A percentile compares a stretch with the other conserved stretches of the same genome.
phyloP scores from a whole-genome alignment of 2,888 invertebrate species.

The Drosophila helvetica region DNA sequence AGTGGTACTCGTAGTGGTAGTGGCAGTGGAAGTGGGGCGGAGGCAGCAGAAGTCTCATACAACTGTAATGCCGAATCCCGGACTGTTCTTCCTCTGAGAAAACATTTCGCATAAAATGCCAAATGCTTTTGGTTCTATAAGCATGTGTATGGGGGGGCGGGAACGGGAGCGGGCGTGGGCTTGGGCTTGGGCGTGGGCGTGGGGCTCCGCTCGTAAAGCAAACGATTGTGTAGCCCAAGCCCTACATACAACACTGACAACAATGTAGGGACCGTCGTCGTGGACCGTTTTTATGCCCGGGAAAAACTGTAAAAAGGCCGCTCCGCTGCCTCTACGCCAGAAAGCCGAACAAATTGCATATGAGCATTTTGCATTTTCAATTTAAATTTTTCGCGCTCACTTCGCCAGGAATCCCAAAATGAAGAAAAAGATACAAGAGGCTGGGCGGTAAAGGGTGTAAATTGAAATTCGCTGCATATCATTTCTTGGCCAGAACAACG shows the following conservation, averaged over 20 bases:
- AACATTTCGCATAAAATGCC: slow-evolving; percentile 74
- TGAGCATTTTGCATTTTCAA: slow-evolving; percentile 74
- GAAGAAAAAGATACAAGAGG: background rate
- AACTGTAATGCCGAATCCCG: slow-evolving; percentile 55
- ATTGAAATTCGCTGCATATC: slow-evolving; percentile 53
- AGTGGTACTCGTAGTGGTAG: no score
- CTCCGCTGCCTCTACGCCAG: slow-evolving; percentile 13
- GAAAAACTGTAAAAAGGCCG: slow-evolving; percentile 59
- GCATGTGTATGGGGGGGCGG: slow-evolving; percentile 21
- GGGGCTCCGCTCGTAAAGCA: slow-evolving; percentile 65
- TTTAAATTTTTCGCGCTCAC: slow-evolving; percentile 64
- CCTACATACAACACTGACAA: slow-evolving; percentile 48
- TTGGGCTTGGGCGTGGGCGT: background rate
- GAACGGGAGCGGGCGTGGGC: no score
- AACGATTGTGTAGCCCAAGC: slow-evolving; percentile 53
- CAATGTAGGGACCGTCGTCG: slow-evolving; percentile 45
- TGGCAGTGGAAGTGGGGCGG: background rate
- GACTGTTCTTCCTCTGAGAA: slow-evolving; percentile 38
- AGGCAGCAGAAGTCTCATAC: slow-evolving; percentile 26
- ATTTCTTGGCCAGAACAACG: slow-evolving; percentile 33
- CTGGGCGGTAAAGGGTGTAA: slow-evolving; percentile 31
- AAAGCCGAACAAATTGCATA: slow-evolving; percentile 70
- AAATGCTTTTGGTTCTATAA: slow-evolving; percentile 60
- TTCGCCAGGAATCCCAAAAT: slow-evolving; percentile 27
- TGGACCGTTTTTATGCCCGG: slow-evolving; percentile 53